Evolutionary conservation across 2,888 invertebrate species (phyloP), one percentile per base, ranked within the genome.

Genomic region (Eilema depressum): DNA sequence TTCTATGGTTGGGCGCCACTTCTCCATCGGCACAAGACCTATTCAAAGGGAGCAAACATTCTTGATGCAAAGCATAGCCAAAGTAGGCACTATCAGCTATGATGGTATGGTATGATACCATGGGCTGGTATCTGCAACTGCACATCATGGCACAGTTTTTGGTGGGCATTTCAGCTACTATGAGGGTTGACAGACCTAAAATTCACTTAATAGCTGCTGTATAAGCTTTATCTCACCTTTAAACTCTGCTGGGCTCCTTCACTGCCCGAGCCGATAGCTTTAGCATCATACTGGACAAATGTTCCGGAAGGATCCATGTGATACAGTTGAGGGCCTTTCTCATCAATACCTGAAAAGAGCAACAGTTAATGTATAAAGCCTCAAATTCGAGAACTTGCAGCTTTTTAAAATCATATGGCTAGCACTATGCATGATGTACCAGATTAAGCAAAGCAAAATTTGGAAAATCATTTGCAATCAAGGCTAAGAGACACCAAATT

Each of bases 231-330:
- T 63, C 53, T 53, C 59, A 95, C 96, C 93, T 96, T 96, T 69
- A 97, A 93, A 86, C 99, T 98, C 92, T 99, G 99, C 91, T 99
- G 99, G 64, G 99, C 99, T 0, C 99, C 99, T 94, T 99, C 99
- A 82, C 99, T 99, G 53, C 99, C 99, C 0, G 99, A 99, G 0
- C 99, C 99, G 83, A 99, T 99, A 3, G 99, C 99, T 94, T 99
- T 99, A 47, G 99, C 99, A 86, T 99, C 98, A 92, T 99, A 99
- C 89, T 99, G 98, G 74, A 99, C 99, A 92, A 99, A 99, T 0
- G 99, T 99, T 37, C 99, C 99, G 59, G 99, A 99, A 11, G 99
- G 99, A 92, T 99, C 99, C 98, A 99, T 99, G 91, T 99, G 99
- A 96, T 97, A 99, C 75, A 99, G 91, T 86, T 98, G 98, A 1